Base-by-base conservation (phyloP, 2,888 invertebrate genomes). In the Rhingia campestris region DNA sequence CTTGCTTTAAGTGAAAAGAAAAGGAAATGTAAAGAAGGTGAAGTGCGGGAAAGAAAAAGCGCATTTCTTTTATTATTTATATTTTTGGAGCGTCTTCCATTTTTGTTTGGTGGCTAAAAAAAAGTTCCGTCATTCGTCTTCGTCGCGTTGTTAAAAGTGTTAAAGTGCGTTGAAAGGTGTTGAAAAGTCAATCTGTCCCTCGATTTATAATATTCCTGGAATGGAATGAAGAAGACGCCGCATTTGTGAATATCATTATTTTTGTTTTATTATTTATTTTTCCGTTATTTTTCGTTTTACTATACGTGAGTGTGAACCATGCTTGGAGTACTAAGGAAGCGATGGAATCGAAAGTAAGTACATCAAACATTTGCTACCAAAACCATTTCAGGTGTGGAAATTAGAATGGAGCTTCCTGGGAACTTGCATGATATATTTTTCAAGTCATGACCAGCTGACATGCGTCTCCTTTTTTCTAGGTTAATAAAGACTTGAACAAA, bases 301-400 rank as follows among this genome's bases (percentile, higher is more conserved):
- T 66, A 59, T 59, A 64, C 56, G 74, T 64, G 56, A 79, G 73
- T 58, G 79, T 69, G 59, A 80, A 75, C 54, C 80, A 84, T 84
- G 84, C 74, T 84, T 32, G 84, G 80, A 80, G 80, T 80, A 47
- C 37, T 84, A 4, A 84, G 47, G 49, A 84, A 84, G 59, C 74
- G 80, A 66, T 61, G 74, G 64, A 58, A 80, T 66, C 69, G 79
- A 70, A 84, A 80, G 84, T 84, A 66, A 84, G 80, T 75, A 32
- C 6, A 12, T 7, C 30, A 45, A 45, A 22, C 22, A 22, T 22
- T 22, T 22, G 22, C 2, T 22, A 22, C 22, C 22, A 22, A 22
- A 22, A 22, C 22, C 1, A 22, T 22, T 22, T 22, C 22, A 22
- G 22, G 22, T 22, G 22, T 22, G 1, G 22, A 22, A 22, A 22